These are phyloP conservation scores for Trachurus trachurus DNA, from an alignment of 2,797 vertebrate genomes.

Conservation along the genomic window DNA sequence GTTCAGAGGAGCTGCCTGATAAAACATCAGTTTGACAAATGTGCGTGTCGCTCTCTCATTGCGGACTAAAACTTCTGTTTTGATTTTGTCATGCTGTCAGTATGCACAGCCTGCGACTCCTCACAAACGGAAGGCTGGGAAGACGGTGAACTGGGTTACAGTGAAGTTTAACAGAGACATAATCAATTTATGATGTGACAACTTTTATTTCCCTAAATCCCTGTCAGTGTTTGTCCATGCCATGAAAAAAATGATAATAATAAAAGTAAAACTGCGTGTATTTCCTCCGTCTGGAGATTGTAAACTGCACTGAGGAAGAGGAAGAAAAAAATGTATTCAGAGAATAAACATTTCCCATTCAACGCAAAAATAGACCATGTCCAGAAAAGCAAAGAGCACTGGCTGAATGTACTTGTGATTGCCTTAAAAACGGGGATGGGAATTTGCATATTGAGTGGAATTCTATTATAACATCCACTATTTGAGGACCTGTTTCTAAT, in stretches of 20 bases:
- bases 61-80: conserved; percentile 11
- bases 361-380: conserved; percentile 42
- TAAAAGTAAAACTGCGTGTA: neutral
- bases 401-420: conserved; percentile 43
- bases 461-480: conserved; percentile 58
- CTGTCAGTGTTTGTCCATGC: conserved; percentile 23
- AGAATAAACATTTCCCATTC: conserved; percentile 62
- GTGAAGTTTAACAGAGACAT: conserved; percentile 38
- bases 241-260: neutral
- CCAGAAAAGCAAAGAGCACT: conserved; percentile 39
- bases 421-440: conserved; percentile 50
- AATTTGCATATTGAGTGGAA: conserved; percentile 77
- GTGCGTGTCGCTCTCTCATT: neutral
- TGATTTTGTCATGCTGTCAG: conserved; percentile 23
- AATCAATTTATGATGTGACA: conserved; percentile 53
- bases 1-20: conserved; percentile 39
- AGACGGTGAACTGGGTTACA: conserved; percentile 22
- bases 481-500: conserved; percentile 52
- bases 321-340: conserved; percentile 4
- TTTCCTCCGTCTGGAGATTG: conserved; percentile 39
- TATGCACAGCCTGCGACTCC: conserved; percentile 12
- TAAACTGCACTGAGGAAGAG: conserved; percentile 11
- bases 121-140: conserved; percentile 19
- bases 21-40: conserved; percentile 32
- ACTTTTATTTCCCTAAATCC: conserved; percentile 51